Evolutionary conservation across 2,888 invertebrate species (phyloP).

Genomic region (Rhodophaea formosa): DNA sequence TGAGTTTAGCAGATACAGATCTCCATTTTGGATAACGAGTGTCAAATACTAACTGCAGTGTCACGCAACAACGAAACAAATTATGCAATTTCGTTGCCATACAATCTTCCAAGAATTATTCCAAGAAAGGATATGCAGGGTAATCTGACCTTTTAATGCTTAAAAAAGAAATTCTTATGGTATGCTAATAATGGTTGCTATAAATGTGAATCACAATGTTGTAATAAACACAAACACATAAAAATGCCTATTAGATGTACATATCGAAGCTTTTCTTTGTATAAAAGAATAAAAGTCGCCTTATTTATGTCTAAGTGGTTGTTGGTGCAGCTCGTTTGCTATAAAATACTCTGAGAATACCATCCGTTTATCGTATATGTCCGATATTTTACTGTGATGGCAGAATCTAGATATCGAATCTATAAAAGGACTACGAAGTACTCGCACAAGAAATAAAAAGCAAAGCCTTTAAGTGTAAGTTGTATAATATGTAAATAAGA

Average conservation of each 20-base stretch:
- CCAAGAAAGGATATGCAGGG: neutral
- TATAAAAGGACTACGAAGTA: neutral
- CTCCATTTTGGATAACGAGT: no score
- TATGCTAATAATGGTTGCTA: neutral
- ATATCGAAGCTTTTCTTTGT: neutral
- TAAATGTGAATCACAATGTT: neutral
- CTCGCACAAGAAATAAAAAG: neutral
- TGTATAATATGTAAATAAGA: neutral
- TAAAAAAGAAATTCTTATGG: neutral
- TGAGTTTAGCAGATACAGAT: no score
- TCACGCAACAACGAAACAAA: neutral
- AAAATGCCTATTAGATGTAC: neutral
- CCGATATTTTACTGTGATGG: constrained; percentile 5
- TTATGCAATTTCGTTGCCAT: neutral
- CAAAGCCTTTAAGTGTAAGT: neutral
- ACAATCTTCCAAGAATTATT: neutral
- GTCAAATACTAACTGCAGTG: neutral
- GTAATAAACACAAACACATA: neutral
- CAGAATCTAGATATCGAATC: constrained; percentile 1
- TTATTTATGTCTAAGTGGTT: neutral
- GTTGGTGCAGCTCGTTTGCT: neutral
- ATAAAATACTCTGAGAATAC: constrained; percentile 1
- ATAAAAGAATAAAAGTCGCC: neutral
- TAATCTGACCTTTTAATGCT: neutral
- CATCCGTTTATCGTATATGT: neutral